Conservation (phyloP, 2,888 invertebrate species). For the Gryllus longicercus region DNA sequence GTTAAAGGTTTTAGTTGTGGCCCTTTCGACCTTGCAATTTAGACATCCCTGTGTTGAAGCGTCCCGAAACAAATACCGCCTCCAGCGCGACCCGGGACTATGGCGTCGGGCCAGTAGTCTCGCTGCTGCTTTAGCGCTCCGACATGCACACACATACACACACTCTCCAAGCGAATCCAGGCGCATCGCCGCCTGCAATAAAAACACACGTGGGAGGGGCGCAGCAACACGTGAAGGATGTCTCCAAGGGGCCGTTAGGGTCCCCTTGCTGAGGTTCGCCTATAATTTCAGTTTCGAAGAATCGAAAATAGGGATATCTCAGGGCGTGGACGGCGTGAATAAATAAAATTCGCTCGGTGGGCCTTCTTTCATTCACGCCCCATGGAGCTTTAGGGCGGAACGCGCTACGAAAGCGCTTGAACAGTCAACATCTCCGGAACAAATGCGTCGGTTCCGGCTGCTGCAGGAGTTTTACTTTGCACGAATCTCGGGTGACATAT, state of each 20-base stretch:
- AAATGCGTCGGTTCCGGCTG: not conserved
- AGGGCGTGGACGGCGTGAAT: not conserved
- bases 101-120: not conserved
- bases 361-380: not conserved
- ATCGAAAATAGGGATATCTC: conserved; percentile 1
- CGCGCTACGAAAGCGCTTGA: not conserved
- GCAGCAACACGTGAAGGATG: not conserved
- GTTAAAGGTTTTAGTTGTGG: too few relatives aligned
- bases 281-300: not conserved
- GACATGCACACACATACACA: not conserved
- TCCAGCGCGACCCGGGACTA: not conserved
- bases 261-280: not conserved
- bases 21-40: too few relatives aligned
- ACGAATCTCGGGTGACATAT: too few relatives aligned
- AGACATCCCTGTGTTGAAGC: not conserved
- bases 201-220: not conserved
- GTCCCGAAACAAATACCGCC: not conserved
- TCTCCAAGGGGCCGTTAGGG: not conserved
- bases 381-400: not conserved
- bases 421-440: not conserved
- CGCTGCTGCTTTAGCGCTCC: not conserved
- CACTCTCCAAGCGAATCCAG: not conserved
- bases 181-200: not conserved
- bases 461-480: not conserved
- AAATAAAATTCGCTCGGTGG: not conserved